phyloP scores from a whole-genome alignment of 1,140 invertebrate species.

The Ephestia elutella region DNA sequence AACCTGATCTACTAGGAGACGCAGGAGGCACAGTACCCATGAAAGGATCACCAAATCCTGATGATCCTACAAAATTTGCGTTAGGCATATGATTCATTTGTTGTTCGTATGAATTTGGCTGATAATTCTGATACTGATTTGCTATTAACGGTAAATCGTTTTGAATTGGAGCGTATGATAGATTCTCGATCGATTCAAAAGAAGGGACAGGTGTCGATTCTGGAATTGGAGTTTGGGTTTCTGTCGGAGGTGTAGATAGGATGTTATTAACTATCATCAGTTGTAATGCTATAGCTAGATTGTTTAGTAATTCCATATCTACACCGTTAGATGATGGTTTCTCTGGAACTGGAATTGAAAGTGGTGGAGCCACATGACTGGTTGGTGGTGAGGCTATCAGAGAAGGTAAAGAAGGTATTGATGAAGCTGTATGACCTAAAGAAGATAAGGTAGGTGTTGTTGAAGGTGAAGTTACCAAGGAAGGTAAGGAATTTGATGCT shows the following conservation, averaged over 20 bases:
- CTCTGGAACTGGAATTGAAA: neutral
- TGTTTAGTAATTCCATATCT: slow-evolving; percentile 37
- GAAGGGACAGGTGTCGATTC: neutral
- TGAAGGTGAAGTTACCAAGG: neutral
- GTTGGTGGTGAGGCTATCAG: neutral
- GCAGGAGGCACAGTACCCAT: neutral
- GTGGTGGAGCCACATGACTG: neutral
- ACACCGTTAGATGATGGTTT: neutral
- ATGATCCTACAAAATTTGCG: slow-evolving; percentile 39
- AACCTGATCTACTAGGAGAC: slow-evolving; percentile 22
- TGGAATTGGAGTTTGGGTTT: neutral
- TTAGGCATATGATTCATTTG: slow-evolving; percentile 24
- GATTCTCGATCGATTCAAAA: slow-evolving; percentile 8
- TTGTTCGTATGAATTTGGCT: slow-evolving; percentile 14
- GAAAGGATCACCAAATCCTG: slow-evolving; percentile 17
- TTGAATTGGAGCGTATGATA: slow-evolving; percentile 6
- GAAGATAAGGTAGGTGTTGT: neutral
- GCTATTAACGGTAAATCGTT: neutral
- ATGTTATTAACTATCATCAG: slow-evolving; percentile 54
- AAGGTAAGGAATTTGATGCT: neutral
- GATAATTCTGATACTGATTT: slow-evolving; percentile 14
- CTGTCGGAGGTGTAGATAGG: slow-evolving; percentile 33
- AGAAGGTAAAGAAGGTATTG: neutral
- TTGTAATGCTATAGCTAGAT: slow-evolving; percentile 56
- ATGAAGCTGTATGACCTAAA: too few species aligned